phyloP scores from a whole-genome alignment of 2,797 vertebrate species.

The Lutjanus campechanus region DNA sequence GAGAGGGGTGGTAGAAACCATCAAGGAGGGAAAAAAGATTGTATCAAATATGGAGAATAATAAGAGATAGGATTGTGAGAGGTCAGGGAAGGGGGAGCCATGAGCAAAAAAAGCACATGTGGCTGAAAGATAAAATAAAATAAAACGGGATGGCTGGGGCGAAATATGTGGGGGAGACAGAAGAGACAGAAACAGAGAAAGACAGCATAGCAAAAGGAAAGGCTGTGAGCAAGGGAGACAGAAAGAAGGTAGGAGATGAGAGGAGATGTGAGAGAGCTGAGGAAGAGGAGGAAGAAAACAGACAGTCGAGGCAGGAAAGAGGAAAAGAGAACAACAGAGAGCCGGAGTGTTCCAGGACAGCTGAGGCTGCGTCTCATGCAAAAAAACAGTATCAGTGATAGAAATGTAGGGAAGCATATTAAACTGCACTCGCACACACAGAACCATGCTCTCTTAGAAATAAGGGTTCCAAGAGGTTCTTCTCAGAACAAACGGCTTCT shows the following conservation, averaged over 20 bases:
- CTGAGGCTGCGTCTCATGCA: constrained; percentile 2
- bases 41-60: not conserved
- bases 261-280: constrained; percentile 24
- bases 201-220: constrained; percentile 27
- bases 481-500: too few relatives aligned
- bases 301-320: constrained; percentile 3
- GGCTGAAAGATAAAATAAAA: constrained; percentile 17
- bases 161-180: not conserved
- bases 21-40: not conserved
- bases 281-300: constrained; percentile 5
- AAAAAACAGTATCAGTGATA: constrained; percentile 12
- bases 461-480: too few relatives aligned
- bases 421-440: constrained; percentile 17
- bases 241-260: constrained; percentile 38
- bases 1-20: not conserved
- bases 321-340: constrained; percentile 4
- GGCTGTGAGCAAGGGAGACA: constrained; percentile 38
- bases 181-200: constrained; percentile 45
- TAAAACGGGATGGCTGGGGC: not conserved
- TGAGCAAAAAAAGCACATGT: not conserved
- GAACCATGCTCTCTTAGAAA: too few relatives aligned
- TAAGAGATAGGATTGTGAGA: not conserved
- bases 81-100: not conserved
- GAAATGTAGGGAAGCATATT: constrained; percentile 30
- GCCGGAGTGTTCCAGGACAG: constrained; percentile 28